Conservation (phyloP, 2,113 vertebrate species). For the Tapirus terrestris region DNA sequence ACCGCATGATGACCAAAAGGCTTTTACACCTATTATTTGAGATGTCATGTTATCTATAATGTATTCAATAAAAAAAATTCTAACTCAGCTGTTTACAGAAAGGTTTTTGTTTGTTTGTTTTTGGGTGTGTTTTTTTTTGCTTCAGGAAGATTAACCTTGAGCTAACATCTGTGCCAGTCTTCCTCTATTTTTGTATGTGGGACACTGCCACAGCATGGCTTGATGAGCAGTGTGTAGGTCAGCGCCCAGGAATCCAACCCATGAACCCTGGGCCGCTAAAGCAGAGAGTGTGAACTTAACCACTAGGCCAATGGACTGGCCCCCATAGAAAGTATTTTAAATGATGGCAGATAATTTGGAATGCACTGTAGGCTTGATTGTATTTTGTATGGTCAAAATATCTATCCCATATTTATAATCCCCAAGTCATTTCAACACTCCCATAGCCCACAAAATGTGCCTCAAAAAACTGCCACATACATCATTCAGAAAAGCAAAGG, state of each 20-base stretch:
- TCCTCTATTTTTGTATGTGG: no score
- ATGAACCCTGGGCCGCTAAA: no score
- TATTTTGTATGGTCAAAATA: constrained; percentile 58
- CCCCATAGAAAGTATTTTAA: constrained; percentile 24
- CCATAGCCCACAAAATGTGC: constrained; percentile 42
- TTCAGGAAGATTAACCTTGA: no score
- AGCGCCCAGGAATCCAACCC: no score
- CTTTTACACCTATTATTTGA: background rate
- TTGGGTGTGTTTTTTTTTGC: no score
- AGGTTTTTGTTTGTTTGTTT: background rate
- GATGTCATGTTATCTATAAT: background rate
- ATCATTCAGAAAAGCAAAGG: constrained; percentile 4
- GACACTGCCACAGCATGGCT: no score
- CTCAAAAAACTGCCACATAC: background rate
- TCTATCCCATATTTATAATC: background rate
- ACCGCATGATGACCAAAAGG: background rate
- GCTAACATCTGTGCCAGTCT: no score
- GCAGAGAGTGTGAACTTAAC: no score
- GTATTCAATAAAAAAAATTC: constrained; percentile 19
- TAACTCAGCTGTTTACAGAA: constrained; percentile 38
- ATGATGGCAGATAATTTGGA: constrained; percentile 20
- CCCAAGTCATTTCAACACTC: background rate
- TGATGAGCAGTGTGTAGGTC: no score
- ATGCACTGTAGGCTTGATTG: background rate
- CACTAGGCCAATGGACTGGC: no score